Conservation (phyloP, 2,888 invertebrate genomes). For the Chymomyza amoena region DNA sequence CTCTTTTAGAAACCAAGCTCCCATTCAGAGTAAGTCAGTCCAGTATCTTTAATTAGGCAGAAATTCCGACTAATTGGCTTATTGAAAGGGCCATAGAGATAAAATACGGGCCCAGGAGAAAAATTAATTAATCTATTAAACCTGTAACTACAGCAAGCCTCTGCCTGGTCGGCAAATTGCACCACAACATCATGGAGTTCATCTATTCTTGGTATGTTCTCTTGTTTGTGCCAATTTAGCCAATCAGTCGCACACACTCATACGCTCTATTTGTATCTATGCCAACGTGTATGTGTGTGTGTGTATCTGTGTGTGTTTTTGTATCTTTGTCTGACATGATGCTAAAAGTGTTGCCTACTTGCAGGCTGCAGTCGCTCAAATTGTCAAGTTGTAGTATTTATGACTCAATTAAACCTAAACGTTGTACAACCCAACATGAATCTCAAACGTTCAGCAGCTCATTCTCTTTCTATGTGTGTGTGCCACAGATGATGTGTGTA, state of each 20-base stretch:
- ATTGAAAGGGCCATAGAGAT: no score
- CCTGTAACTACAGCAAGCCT: no score
- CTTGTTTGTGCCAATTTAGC: neutral
- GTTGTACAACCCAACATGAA: conserved; percentile 25
- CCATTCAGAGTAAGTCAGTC: no score
- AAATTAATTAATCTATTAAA: no score
- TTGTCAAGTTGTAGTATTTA: conserved; percentile 20
- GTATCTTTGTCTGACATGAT: neutral
- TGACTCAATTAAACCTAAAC: conserved; percentile 64
- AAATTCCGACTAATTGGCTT: no score
- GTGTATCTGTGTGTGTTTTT: neutral
- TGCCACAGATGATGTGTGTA: neutral
- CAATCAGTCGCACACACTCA: neutral
- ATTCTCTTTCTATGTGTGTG: neutral
- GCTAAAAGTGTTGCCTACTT: conserved; percentile 7
- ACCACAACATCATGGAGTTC: neutral
- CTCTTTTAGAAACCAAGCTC: no score
- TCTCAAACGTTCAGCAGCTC: conserved; percentile 52
- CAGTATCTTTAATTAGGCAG: no score
- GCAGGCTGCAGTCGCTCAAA: conserved; percentile 7
- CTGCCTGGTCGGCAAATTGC: neutral
- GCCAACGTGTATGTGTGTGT: no score
- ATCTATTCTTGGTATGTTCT: neutral
- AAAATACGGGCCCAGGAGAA: no score
- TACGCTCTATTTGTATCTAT: neutral